Evolutionary conservation across 2,888 invertebrate genomes (phyloP).

Genomic region (Trissonchulus latispiculum): DNA sequence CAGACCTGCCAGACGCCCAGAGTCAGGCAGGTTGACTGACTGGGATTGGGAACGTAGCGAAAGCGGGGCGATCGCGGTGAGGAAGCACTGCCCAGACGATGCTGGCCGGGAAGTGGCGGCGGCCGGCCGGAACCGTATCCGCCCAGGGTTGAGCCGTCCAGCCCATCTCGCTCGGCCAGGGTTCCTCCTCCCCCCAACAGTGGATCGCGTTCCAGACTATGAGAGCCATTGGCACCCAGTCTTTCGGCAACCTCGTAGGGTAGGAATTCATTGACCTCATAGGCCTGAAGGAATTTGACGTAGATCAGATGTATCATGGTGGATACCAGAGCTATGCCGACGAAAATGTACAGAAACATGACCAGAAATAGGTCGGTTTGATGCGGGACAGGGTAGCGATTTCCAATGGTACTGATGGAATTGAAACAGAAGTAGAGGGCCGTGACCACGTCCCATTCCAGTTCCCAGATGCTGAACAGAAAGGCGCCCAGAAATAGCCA

Average conservation of each 20-base stretch:
- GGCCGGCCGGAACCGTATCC: background rate
- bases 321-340: conserved; percentile 4
- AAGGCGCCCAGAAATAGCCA: conserved; percentile 19
- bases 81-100: background rate
- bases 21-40: background rate
- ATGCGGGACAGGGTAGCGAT: background rate
- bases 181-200: background rate
- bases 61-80: background rate
- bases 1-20: background rate
- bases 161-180: background rate
- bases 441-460: conserved; percentile 8
- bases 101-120: background rate
- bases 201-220: background rate
- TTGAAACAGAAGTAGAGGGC: conserved; percentile 11
- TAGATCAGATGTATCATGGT: background rate
- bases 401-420: conserved; percentile 5
- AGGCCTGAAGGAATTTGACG: conserved; percentile 1
- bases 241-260: background rate
- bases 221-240: background rate
- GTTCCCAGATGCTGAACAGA: conserved; percentile 11
- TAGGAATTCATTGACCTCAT: background rate
- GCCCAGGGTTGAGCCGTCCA: background rate
- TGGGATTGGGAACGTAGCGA: background rate
- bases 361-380: background rate
- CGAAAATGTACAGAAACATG: conserved; percentile 4